phyloP scores from a whole-genome alignment of 2,888 invertebrate species.

The Cephus spinipes region DNA sequence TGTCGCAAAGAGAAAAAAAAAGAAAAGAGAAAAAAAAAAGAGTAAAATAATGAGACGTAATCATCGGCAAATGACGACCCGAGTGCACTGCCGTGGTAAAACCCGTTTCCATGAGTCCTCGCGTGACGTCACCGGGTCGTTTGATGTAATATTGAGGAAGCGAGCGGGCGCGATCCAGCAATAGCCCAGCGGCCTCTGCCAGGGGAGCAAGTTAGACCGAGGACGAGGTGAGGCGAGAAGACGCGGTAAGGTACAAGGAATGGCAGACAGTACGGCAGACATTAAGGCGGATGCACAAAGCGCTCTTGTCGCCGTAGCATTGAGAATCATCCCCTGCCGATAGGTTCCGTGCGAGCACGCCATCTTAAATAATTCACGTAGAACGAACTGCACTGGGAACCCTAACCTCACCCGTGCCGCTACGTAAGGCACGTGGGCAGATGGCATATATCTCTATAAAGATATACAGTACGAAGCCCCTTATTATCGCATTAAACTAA shows the following conservation, averaged over 20 bases:
- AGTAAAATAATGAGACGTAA: background rate
- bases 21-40: background rate
- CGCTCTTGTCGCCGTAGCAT: background rate
- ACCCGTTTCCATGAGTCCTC: background rate
- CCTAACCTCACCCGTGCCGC: background rate
- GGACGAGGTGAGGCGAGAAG: background rate
- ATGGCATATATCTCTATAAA: background rate
- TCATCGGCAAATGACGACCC: background rate
- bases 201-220: background rate
- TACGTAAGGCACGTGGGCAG: background rate
- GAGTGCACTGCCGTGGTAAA: background rate
- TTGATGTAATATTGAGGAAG: slow-evolving; percentile 31
- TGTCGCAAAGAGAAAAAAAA: background rate
- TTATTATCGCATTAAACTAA: background rate
- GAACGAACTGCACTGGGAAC: background rate
- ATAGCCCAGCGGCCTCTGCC: background rate
- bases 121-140: slow-evolving; percentile 24
- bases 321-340: background rate
- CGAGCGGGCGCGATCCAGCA: background rate
- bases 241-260: background rate
- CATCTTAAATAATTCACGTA: slow-evolving; percentile 61
- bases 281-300: background rate
- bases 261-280: background rate
- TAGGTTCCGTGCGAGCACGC: slow-evolving; percentile 43
- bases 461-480: background rate